These are phyloP conservation scores for Acanthurus tractus DNA, from an alignment of 2,797 vertebrate species.

Conservation along the genomic window DNA sequence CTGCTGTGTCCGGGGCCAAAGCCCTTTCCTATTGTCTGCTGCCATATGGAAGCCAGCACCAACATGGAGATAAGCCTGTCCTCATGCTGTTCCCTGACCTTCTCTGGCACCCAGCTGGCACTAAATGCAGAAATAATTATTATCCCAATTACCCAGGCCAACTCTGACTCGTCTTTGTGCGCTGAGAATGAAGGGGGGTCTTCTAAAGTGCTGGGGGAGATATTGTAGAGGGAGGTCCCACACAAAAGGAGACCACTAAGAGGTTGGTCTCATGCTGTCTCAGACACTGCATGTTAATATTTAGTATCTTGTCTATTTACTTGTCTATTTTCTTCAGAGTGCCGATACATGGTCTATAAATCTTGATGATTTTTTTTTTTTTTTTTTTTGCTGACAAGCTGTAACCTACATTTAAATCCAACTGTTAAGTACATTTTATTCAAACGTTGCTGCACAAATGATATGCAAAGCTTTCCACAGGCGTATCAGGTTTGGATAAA, in stretches of 20 bases:
- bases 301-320: constrained; percentile 23
- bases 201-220: constrained; percentile 50
- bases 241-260: constrained; percentile 60
- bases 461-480: neutral
- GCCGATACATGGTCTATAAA: constrained; percentile 34
- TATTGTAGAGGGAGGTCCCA: constrained; percentile 46
- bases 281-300: constrained; percentile 39
- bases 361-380: constrained; percentile 14
- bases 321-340: constrained; percentile 32
- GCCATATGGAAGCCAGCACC: constrained; percentile 84
- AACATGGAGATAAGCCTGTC: constrained; percentile 81
- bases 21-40: constrained; percentile 78
- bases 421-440: constrained; percentile 3
- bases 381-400: constrained; percentile 9
- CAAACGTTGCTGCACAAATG: constrained; percentile 14
- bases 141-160: constrained; percentile 84
- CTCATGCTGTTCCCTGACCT: constrained; percentile 85
- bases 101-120: constrained; percentile 86
- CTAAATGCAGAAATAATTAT: constrained; percentile 85
- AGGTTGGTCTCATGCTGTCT: constrained; percentile 49
- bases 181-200: constrained; percentile 39
- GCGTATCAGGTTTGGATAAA: neutral
- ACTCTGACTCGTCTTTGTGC: constrained; percentile 72
- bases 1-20: constrained; percentile 70
- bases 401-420: constrained; percentile 11